A percentile compares a stretch with the other conserved stretches of the same genome.
phyloP scores from a whole-genome alignment of 2,797 vertebrate genomes.

The Decapterus maruadsi region DNA sequence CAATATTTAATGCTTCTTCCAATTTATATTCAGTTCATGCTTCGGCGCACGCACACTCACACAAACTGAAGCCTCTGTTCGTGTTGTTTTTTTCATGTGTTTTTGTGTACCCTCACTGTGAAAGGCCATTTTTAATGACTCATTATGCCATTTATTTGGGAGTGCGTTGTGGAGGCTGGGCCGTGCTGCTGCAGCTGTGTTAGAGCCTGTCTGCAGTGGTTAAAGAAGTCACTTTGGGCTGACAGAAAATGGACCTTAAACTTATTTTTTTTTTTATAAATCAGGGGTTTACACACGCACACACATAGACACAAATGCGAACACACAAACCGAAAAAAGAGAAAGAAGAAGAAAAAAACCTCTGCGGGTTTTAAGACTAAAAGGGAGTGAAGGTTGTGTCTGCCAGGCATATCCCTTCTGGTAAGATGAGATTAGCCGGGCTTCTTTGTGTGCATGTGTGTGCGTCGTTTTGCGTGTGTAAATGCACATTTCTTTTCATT shows the following conservation, averaged over 20 bases:
- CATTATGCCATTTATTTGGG: slow-evolving; percentile 72
- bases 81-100: slow-evolving; percentile 67
- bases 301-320: not conserved
- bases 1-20: slow-evolving; percentile 83
- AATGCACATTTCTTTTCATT: slow-evolving; percentile 48
- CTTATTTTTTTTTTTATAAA: slow-evolving; percentile 55
- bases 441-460: slow-evolving; percentile 32
- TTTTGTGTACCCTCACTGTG: slow-evolving; percentile 57
- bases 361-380: slow-evolving; percentile 60
- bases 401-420: slow-evolving; percentile 77
- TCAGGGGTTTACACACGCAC: slow-evolving; percentile 48
- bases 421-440: slow-evolving; percentile 73
- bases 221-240: slow-evolving; percentile 55
- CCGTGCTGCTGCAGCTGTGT: slow-evolving; percentile 52
- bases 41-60: slow-evolving; percentile 41
- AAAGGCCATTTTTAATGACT: slow-evolving; percentile 78
- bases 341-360: slow-evolving; percentile 12
- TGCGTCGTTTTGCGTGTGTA: slow-evolving; percentile 31
- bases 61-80: slow-evolving; percentile 60
- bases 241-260: slow-evolving; percentile 50
- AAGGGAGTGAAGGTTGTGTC: slow-evolving; percentile 68
- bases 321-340: no score
- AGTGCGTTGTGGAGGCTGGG: slow-evolving; percentile 53
- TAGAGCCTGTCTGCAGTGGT: slow-evolving; percentile 45
- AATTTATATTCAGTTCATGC: slow-evolving; percentile 80